phyloP scores from a whole-genome alignment of 2,113 vertebrate genomes.

The Mormyrus iriodes region DNA sequence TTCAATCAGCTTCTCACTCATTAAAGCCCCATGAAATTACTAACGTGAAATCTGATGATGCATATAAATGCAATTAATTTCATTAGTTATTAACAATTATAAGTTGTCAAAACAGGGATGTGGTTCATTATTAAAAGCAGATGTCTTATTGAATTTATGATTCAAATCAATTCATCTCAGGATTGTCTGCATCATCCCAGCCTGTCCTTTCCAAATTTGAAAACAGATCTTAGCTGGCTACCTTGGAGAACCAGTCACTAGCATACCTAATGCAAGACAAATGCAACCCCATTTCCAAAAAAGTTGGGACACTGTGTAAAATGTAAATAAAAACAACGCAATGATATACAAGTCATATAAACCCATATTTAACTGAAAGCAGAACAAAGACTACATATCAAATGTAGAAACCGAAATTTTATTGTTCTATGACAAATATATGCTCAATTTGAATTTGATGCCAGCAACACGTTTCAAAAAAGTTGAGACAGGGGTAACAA shows the following conservation, averaged over 20 bases:
- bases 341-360: neutral
- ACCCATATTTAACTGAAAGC: neutral
- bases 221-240: neutral
- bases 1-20: conserved; percentile 9
- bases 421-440: neutral
- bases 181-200: neutral
- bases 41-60: neutral
- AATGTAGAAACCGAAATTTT: neutral
- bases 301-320: neutral
- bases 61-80: conserved; percentile 9
- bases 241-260: neutral
- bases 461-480: neutral
- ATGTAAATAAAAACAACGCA: neutral
- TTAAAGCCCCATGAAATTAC: conserved; percentile 6
- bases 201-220: neutral
- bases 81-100: conserved; percentile 13
- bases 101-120: conserved; percentile 13
- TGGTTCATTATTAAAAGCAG: conserved; percentile 15
- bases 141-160: conserved; percentile 15
- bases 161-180: neutral
- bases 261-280: neutral
- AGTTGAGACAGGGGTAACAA: neutral
- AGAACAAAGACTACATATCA: neutral
- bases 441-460: neutral
- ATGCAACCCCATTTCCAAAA: neutral